A percentile compares a stretch with the other conserved stretches of the same genome.
Conservation (phyloP, 2,797 vertebrate species). For the Chanos chanos region DNA sequence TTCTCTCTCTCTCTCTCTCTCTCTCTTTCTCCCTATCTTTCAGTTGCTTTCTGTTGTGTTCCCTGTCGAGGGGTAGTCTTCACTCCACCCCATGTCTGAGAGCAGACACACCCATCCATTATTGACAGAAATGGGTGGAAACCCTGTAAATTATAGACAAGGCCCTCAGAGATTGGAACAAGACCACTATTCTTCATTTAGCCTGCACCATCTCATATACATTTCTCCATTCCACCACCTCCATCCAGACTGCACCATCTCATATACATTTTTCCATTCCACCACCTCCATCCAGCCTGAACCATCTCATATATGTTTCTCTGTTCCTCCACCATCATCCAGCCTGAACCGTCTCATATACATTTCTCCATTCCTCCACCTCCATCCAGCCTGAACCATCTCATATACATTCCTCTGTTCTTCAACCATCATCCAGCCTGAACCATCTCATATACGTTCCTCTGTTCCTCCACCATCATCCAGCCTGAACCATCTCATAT, state of each 20-base stretch:
- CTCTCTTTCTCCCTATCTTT: constrained; percentile 44
- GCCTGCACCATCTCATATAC: constrained; percentile 48
- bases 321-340: too few species aligned
- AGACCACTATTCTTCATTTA: constrained; percentile 54
- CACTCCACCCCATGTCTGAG: constrained; percentile 41
- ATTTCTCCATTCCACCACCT: constrained; percentile 58
- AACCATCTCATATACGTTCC: too few species aligned
- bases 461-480: too few species aligned
- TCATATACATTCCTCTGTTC: too few species aligned
- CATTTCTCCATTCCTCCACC: too few species aligned
- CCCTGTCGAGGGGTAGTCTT: constrained; percentile 2
- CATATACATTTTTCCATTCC: too few species aligned
- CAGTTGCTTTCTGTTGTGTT: constrained; percentile 29
- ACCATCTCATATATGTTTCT: too few species aligned
- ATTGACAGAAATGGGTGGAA: constrained; percentile 59
- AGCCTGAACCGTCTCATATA: too few species aligned
- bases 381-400: too few species aligned
- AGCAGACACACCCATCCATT: constrained; percentile 64
- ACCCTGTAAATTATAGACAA: constrained; percentile 70
- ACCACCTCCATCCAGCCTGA: constrained; percentile 27
- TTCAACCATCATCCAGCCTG: too few species aligned
- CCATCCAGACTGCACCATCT: too few species aligned
- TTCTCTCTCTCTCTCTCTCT: constrained; percentile 39
- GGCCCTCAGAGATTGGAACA: constrained; percentile 61
- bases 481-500: too few species aligned